Base-by-base conservation (phyloP, 2,113 vertebrate species). In the Perognathus longimembris region DNA sequence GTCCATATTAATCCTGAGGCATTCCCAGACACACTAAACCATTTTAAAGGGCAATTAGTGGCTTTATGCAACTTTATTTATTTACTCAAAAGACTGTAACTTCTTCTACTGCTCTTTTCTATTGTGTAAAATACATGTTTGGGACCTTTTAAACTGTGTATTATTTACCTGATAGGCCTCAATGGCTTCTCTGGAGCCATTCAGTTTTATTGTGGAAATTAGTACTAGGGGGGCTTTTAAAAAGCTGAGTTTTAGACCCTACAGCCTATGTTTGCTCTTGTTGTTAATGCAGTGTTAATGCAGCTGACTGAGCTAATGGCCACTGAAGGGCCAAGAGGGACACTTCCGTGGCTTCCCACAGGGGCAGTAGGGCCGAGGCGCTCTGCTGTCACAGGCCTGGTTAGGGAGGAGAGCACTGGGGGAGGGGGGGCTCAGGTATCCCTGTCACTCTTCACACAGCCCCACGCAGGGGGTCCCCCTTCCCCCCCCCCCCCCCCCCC, bases 131-230 rank as follows among this genome's bases (percentile, higher is more conserved):
- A 77, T 73, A 86, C 90, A 94, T 92, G 88, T 95, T 75, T 92
- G 96, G 90, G 96, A 95, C 73, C 93, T 95, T 94, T 96, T 89
- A 95, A 94, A 90, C 87, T 66, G 77, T 69, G 83, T 90, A 85
- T 96, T 83, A 96, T 97, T 97, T 97, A 95, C 95, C 96, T 97
- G 97, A 93, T 92, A 97, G 87, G 89, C 93, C 69, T 96, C 90
- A 92, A 45, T 93, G 94, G 92, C 85, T 97, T 96, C 97, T 96
- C 6, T 59, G 94, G 83, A 94, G 57, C 50, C 32, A 90, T 96
- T 97, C 90, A 2, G 32, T 87, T 96, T 96, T 94, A 86, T 28
- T 90, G 92, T 89, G 28, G 94, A 94, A 97, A 97, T 96, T 69
- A 95, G 85, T 63, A 87, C 80, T 0, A 86, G 26, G 32, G 18